Percentiles rank a stretch among this genome's conserved stretches.
Evolutionary conservation across 1,140 invertebrate genomes (phyloP).

Genomic region (Tetramorium parvispinum): DNA sequence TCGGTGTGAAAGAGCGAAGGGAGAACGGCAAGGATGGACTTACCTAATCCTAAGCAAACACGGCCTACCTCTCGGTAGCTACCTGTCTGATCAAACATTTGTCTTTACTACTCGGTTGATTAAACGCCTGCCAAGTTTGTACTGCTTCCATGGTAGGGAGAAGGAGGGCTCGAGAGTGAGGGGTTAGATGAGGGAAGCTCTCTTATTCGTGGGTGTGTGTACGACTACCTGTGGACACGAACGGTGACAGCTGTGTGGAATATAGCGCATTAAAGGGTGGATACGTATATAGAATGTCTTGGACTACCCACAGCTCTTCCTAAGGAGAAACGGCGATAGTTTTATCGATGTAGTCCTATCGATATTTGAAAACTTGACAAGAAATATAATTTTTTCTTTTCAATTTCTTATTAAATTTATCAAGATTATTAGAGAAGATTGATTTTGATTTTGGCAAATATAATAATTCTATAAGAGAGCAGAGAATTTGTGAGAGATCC

Average conservation of each 20-base stretch:
- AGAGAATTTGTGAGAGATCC: background rate
- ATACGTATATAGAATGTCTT: conserved; percentile 6
- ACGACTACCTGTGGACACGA: conserved; percentile 39
- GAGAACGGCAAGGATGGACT: conserved; percentile 40
- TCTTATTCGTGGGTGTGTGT: conserved; percentile 28
- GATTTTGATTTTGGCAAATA: background rate
- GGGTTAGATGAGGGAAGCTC: conserved; percentile 15
- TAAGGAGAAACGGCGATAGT: conserved; percentile 4
- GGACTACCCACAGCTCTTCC: background rate
- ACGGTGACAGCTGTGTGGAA: conserved; percentile 44
- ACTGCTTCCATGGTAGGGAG: conserved; percentile 49
- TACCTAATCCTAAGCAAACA: conserved; percentile 79
- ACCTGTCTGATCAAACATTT: conserved; percentile 81
- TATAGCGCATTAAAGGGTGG: conserved; percentile 20
- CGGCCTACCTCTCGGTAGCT: conserved; percentile 59
- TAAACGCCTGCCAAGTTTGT: conserved; percentile 77
- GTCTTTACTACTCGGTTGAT: conserved; percentile 81
- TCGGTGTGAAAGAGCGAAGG: background rate
- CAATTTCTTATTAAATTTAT: background rate
- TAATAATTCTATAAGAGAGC: background rate
- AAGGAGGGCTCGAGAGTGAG: background rate
- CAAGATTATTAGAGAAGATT: background rate
- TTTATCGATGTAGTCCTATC: background rate
- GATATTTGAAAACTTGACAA: conserved; percentile 11
- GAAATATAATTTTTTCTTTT: background rate